phyloP scores from a whole-genome alignment of 2,113 vertebrate genomes.

The Bubo blakistoni region DNA sequence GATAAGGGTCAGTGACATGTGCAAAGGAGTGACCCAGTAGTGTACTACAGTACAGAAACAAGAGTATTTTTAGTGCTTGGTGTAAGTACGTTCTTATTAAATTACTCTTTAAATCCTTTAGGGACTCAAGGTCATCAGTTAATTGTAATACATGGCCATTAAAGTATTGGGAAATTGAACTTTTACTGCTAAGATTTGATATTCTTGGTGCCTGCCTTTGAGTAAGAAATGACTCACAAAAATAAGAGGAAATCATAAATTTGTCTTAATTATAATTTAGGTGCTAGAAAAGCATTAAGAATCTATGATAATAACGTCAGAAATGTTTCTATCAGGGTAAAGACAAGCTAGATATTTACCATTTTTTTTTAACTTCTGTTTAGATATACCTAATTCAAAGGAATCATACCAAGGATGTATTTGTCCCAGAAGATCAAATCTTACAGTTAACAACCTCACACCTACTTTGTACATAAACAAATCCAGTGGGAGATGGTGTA shows the following conservation, averaged over 20 bases:
- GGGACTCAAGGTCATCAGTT: slow-evolving; percentile 22
- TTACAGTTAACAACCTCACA: neutral
- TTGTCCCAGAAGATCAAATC: neutral
- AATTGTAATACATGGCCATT: neutral
- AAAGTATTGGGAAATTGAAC: neutral
- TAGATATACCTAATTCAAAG: neutral
- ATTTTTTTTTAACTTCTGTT: neutral
- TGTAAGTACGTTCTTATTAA: slow-evolving; percentile 2
- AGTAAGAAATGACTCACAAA: neutral
- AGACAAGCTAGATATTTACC: neutral
- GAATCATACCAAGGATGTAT: neutral
- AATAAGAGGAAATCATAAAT: neutral
- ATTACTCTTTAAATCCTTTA: slow-evolving; percentile 16
- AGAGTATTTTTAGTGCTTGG: slow-evolving; percentile 15
- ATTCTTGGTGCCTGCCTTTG: neutral
- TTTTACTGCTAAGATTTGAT: neutral
- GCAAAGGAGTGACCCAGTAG: slow-evolving; percentile 36
- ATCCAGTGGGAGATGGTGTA: neutral
- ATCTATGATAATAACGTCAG: neutral
- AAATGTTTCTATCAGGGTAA: neutral
- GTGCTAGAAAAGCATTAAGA: neutral
- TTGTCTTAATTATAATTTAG: neutral
- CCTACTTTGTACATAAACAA: neutral
- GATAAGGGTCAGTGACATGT: slow-evolving; percentile 44
- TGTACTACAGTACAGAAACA: slow-evolving; percentile 3